Evolutionary conservation across 1,140 invertebrate species (phyloP), one percentile per base, ranked within the genome.

Genomic region (Reticulitermes speratus): DNA sequence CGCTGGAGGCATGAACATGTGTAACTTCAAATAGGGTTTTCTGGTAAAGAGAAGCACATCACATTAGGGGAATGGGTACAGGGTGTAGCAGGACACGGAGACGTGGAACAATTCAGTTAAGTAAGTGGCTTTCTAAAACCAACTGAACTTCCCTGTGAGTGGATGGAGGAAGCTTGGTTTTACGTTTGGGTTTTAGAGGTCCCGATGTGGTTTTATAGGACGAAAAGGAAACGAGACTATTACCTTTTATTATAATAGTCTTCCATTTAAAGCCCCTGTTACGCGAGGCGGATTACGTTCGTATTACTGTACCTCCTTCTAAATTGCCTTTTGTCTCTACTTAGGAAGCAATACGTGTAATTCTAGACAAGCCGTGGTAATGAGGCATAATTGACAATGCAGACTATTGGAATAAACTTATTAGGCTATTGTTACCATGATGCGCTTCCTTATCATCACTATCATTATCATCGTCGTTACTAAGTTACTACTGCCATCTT

Each of bases 31-130:
- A 75, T 30, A 75, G 65, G 65, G 65, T 75, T 75, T 75, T 75
- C 65, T 75, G n/a, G 65, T 30, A 75, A 75, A 75, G 65, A 75
- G 65, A 7, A 84, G 59, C 84, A 84, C 84, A 84, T 84, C 84
- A 65, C 84, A 84, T 84, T 84, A 84, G 84, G 45, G 19, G 84
- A 84, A 84, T 84, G 84, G 84, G 30, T 65, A 30, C 25, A 19
- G 52, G 14, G 30, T 21, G 84, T 21, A 23, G 55, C 48, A 52
- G 84, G 84, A 48, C 32, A 52, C 38, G 48, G 44, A 44, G 84
- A 25, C 30, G 52, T 16, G 59, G 55, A 44, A 86, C 85, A 86
- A 86, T 86, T 82, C 85, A 86, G 85, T 86, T 86, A 86, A 86
- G 85, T 86, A 86, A 86, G 85, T 86, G 85, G 85, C 38, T 44